These are phyloP conservation scores for Drosophila athabasca DNA, from an alignment of 1,140 invertebrate genomes.

Conservation along the genomic window DNA sequence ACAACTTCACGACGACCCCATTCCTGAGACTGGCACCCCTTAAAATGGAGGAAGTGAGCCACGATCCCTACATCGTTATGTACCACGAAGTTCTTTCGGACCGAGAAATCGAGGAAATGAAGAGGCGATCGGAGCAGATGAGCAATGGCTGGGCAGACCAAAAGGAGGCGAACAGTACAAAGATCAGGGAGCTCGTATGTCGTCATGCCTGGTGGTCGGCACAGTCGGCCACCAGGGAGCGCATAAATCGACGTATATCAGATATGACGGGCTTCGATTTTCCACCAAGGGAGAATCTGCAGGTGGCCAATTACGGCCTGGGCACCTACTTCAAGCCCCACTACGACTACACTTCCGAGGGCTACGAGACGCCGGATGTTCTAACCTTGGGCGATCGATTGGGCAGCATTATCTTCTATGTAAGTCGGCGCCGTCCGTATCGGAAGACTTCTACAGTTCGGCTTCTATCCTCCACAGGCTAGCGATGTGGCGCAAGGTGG, in stretches of 20 bases:
- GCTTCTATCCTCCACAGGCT: slow-evolving; percentile 87
- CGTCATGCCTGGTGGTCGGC: slow-evolving; percentile 77
- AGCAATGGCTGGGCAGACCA: slow-evolving; percentile 93
- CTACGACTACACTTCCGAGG: slow-evolving; percentile 86
- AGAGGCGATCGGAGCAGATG: slow-evolving; percentile 91
- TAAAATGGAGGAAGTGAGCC: slow-evolving; percentile 94
- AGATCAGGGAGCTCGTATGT: slow-evolving; percentile 45
- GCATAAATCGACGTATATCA: slow-evolving; percentile 89
- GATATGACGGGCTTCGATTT: slow-evolving; percentile 88
- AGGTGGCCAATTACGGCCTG: slow-evolving; percentile 88
- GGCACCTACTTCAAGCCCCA: slow-evolving; percentile 86
- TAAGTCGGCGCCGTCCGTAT: slow-evolving; percentile 6
- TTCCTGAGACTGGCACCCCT: slow-evolving; percentile 92
- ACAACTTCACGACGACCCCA: slow-evolving; percentile 88
- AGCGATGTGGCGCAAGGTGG: slow-evolving; percentile 96
- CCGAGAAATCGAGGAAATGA: slow-evolving; percentile 93
- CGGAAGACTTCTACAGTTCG: not conserved
- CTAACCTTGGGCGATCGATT: slow-evolving; percentile 42
- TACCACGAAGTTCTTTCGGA: slow-evolving; percentile 95
- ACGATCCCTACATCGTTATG: slow-evolving; percentile 92
- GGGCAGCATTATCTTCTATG: slow-evolving; percentile 53
- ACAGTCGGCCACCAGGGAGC: slow-evolving; percentile 89
- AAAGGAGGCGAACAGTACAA: slow-evolving; percentile 86
- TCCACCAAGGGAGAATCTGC: slow-evolving; percentile 84
- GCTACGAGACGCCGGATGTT: slow-evolving; percentile 14